Evolutionary conservation across 2,888 invertebrate species (phyloP).

Genomic region (Hydrotaea diabolus): DNA sequence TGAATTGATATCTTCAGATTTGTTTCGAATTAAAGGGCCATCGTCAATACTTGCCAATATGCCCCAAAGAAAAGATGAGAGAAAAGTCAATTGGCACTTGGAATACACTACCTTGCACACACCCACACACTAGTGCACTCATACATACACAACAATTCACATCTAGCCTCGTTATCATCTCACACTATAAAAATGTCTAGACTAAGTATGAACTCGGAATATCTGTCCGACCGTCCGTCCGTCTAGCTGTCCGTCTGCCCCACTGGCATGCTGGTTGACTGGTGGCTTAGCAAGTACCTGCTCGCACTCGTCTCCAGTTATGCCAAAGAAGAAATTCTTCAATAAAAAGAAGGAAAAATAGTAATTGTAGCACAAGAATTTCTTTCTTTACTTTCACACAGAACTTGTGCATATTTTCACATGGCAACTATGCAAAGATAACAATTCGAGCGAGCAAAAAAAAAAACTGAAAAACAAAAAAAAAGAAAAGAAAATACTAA

Average conservation of each 20-base stretch:
- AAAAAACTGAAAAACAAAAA: too few relatives aligned
- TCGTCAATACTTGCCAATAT: not conserved
- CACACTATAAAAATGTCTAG: conserved; percentile 44
- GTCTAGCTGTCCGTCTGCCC: not conserved
- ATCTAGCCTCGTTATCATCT: not conserved
- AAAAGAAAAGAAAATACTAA: too few relatives aligned
- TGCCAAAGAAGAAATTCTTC: not conserved
- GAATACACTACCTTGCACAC: not conserved
- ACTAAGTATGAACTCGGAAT: conserved; percentile 50
- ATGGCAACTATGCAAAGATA: not conserved
- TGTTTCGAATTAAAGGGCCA: not conserved
- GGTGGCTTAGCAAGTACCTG: not conserved
- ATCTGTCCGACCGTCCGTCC: not conserved
- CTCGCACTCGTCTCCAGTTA: not conserved
- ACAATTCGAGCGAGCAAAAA: not conserved
- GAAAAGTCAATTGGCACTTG: not conserved
- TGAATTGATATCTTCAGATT: not conserved
- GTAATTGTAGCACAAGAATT: conserved; percentile 9
- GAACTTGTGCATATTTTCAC: not conserved
- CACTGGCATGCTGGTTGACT: not conserved
- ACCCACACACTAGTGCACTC: too few relatives aligned
- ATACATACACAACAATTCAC: not conserved
- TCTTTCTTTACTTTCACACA: not conserved
- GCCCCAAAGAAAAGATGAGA: not conserved
- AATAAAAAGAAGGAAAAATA: not conserved